These are phyloP conservation scores for Alentia gelatinosa DNA, from an alignment of 2,888 invertebrate genomes.

Conservation along the genomic window DNA sequence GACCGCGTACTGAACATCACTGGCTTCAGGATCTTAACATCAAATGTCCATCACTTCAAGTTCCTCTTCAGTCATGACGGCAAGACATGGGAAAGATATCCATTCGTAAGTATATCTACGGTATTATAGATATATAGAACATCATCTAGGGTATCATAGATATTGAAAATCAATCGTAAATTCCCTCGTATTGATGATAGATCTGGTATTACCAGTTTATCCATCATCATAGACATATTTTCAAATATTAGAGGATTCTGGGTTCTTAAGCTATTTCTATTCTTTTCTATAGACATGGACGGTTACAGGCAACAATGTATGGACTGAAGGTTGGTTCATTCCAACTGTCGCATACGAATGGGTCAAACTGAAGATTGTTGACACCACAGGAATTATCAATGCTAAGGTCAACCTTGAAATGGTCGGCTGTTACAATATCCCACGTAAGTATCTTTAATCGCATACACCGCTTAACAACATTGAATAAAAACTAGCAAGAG, in stretches of 20 bases:
- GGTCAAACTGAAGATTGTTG: constrained; percentile 22
- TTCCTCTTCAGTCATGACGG: constrained; percentile 38
- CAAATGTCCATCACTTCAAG: constrained; percentile 6
- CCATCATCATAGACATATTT: too few species aligned
- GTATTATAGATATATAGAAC: not conserved
- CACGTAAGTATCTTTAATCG: not conserved
- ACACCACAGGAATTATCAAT: not conserved
- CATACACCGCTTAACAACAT: too few species aligned
- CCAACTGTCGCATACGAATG: constrained; percentile 4
- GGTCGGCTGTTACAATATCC: constrained; percentile 26
- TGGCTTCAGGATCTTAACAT: not conserved
- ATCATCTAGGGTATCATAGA: too few species aligned
- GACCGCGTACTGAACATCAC: constrained; percentile 12
- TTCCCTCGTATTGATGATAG: too few species aligned
- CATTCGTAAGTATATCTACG: not conserved
- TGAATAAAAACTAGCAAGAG: too few species aligned
- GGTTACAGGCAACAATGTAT: not conserved
- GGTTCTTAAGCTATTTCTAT: too few species aligned
- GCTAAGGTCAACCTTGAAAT: constrained; percentile 26
- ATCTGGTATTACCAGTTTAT: too few species aligned
- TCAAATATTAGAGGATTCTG: too few species aligned
- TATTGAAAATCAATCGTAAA: too few species aligned
- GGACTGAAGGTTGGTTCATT: constrained; percentile 32
- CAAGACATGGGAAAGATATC: constrained; percentile 2
- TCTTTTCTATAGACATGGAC: constrained; percentile 13